Evolutionary conservation across 2,888 invertebrate species (phyloP), one percentile per base, ranked within the genome.

Genomic region (Eudasyphora cyanicolor): DNA sequence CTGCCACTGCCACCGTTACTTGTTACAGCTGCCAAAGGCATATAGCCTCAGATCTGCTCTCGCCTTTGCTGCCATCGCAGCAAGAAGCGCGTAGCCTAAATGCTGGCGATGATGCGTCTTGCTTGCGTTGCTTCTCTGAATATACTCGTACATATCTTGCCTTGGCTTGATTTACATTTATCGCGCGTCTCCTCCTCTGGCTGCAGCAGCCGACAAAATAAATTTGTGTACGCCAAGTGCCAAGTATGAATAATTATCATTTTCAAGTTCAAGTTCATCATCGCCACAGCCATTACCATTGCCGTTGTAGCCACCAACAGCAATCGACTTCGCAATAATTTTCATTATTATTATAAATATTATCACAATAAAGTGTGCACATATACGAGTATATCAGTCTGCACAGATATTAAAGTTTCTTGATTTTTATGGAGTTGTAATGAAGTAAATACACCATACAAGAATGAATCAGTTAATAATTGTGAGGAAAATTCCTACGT

Each of bases 231-330:
- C 45, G 21, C 57, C 35, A 67, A n/a, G n/a, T n/a, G n/a, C 69
- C 51, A 60, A 38, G 69, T 78, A 74, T 75, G 80, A 76, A 84
- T 84, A 84, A 81, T 81, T 84, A 77, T 78, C 75, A 78, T 81
- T 67, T 78, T 81, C 83, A 84, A 84, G 83, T 84, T 84, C 83
- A 84, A 84, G 83, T 84, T 84, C 75, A 81, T 78, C 80, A 76
- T 76, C 29, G 54, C 14, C 51, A 81, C 32, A 17, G 42, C 49
- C n/a, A 73, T 51, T 19, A 74, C 24, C 49, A 67, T 57, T 19
- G 54, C 49, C 17, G 42, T 24, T n/a, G 49, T 49, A 17, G 60
- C 45, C 35, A 27, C 49, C 24, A 12, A 32, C 24, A 32, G 62
- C 51, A 27, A 67, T 4, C 67, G 67, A 67, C 38, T 38, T 17